Evolutionary conservation across 2,888 invertebrate species (phyloP).

Genomic region (Exephanes ischioxanthus): DNA sequence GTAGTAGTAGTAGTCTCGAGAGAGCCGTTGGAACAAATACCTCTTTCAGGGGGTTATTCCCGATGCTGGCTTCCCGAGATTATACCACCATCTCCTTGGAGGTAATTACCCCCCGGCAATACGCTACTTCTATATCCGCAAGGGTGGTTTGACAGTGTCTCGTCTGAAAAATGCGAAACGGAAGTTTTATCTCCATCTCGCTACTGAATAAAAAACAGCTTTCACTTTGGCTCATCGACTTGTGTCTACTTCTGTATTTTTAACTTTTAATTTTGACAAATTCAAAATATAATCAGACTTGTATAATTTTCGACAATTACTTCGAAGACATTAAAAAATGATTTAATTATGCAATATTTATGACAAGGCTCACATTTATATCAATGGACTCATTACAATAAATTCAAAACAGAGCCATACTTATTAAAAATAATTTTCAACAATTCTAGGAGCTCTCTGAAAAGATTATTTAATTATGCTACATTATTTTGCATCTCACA

Average conservation of each 20-base stretch:
- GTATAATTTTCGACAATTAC: too few species aligned
- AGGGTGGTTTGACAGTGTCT: slow-evolving; percentile 14
- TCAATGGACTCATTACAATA: too few species aligned
- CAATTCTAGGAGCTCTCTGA: too few species aligned
- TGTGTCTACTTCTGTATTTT: neutral
- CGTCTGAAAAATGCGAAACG: neutral
- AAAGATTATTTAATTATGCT: too few species aligned
- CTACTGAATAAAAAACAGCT: neutral
- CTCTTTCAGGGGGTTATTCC: slow-evolving; percentile 20
- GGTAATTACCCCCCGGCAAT: slow-evolving; percentile 42
- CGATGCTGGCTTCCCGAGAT: slow-evolving; percentile 45
- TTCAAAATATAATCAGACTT: too few species aligned
- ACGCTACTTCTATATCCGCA: slow-evolving; percentile 2
- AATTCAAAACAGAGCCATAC: too few species aligned
- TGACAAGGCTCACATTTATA: too few species aligned
- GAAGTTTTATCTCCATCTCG: neutral
- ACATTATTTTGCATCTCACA: too few species aligned
- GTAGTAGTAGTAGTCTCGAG: neutral
- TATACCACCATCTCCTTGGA: slow-evolving; percentile 31
- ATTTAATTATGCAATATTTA: too few species aligned
- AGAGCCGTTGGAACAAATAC: neutral
- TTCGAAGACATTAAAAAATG: too few species aligned
- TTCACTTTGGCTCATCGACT: slow-evolving; percentile 1
- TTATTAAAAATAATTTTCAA: too few species aligned
- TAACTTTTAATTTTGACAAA: neutral